These are phyloP conservation scores for Thryonomys swinderianus DNA, from an alignment of 2,113 vertebrate genomes.

Conservation along the genomic window DNA sequence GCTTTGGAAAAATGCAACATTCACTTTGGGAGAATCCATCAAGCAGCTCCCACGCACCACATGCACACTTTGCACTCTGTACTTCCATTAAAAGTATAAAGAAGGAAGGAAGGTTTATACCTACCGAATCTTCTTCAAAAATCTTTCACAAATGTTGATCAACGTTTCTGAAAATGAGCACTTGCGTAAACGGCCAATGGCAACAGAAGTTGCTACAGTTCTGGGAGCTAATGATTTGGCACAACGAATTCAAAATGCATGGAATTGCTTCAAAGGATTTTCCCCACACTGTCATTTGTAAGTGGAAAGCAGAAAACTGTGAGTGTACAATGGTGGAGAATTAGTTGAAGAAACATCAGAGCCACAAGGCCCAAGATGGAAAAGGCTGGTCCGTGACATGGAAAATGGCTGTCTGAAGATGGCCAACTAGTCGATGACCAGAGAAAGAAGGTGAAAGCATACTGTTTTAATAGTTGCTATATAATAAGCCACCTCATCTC, in stretches of 20 bases:
- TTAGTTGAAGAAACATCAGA: neutral
- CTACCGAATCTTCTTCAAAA: neutral
- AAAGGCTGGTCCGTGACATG: neutral
- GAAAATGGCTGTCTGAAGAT: neutral
- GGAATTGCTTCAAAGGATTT: neutral
- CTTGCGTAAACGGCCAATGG: neutral
- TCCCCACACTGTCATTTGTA: slow-evolving; percentile 16
- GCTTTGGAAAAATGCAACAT: neutral
- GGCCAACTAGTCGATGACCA: neutral
- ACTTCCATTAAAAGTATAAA: neutral
- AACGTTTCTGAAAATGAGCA: neutral
- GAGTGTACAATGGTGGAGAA: neutral
- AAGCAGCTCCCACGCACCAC: neutral
- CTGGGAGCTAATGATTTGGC: neutral
- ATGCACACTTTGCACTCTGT: neutral
- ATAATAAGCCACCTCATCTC: neutral
- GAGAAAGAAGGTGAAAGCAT: neutral
- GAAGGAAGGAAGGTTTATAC: neutral
- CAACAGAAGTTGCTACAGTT: neutral
- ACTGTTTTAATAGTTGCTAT: neutral
- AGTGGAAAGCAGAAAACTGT: neutral
- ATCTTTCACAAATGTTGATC: neutral
- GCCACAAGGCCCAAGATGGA: neutral
- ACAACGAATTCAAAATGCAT: neutral
- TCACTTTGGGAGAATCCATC: neutral